Evolutionary conservation across 1,140 invertebrate genomes (phyloP).

Genomic region (Metaphire vulgaris): DNA sequence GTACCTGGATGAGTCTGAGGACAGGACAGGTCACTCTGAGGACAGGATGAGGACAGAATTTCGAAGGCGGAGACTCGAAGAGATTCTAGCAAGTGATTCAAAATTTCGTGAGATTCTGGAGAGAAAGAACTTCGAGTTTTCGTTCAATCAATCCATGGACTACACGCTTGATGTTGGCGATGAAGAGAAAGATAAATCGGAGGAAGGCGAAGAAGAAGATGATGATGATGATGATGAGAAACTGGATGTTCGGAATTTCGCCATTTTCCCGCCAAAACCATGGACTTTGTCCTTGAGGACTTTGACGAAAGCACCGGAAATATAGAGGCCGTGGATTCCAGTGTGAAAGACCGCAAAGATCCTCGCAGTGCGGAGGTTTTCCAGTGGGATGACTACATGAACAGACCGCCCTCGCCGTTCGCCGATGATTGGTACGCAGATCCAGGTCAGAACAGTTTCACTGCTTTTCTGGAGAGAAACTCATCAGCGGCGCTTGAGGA

Average conservation of each 20-base stretch:
- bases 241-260: no score
- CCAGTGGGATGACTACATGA: no score
- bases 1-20: neutral
- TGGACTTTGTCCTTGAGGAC: no score
- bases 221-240: no score
- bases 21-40: neutral
- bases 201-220: neutral
- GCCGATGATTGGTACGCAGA: neutral
- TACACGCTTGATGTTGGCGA: neutral
- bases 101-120: neutral
- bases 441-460: neutral
- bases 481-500: no score
- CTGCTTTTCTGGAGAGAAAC: no score
- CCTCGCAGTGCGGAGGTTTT: no score
- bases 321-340: no score
- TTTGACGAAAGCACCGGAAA: no score
- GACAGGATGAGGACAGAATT: neutral
- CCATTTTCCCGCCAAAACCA: no score
- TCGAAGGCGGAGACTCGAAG: neutral
- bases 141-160: neutral
- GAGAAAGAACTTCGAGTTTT: neutral
- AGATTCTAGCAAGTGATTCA: neutral
- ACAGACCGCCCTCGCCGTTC: neutral
- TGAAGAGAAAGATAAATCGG: neutral
- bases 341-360: no score